Evolutionary conservation across 2,888 invertebrate species (phyloP), one percentile per base, ranked within the genome.

Genomic region (Koerneria pararmatus): DNA sequence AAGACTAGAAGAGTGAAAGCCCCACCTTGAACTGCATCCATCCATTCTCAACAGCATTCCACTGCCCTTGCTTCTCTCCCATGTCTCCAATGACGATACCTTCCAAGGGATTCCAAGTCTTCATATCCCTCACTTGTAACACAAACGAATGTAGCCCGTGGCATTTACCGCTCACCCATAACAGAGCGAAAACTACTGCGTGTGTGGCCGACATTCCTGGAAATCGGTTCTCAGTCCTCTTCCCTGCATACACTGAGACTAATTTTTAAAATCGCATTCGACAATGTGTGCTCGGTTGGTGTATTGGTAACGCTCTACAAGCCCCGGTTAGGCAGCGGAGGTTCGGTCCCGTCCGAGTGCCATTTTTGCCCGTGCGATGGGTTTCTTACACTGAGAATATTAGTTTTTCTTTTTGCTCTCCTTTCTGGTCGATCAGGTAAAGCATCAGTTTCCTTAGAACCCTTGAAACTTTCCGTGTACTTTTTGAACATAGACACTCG

Each of bases 11-110:
- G 11, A 6, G 22, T 8, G 11, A 3, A 34, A 5, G 37, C 22
- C 49, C 19, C 11, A 70, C 70, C 51, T 71, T 70, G 61, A 78
- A 78, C 56, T 69, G 69, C 71, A 76, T 71, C 78, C 78, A 78
- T 11, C 95, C 95, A 86, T 95, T 95, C 84, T 95, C 95, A 49
- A 95, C 85, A 2, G 93, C 94, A 84, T 95, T 92, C 8, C 93
- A 87, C 22, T 66, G 72, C 0, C 91, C 94, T 51, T 91, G 87
- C 85, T 95, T 95, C 84, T 91, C 91, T 0, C 95, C 95, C 86
- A 95, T 88, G 83, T 95, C 95, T 0, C 94, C 94, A 0, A 94
- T 90, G 0, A 88, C 88, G 0, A 95, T 88, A 56, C 64, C 64
- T 6, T 54, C 54, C 11, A 65, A 51, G 1, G 48, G 32, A 1